These are phyloP conservation scores for Apogon hyalosoma DNA, from an alignment of 2,797 vertebrate species.

Conservation along the genomic window DNA sequence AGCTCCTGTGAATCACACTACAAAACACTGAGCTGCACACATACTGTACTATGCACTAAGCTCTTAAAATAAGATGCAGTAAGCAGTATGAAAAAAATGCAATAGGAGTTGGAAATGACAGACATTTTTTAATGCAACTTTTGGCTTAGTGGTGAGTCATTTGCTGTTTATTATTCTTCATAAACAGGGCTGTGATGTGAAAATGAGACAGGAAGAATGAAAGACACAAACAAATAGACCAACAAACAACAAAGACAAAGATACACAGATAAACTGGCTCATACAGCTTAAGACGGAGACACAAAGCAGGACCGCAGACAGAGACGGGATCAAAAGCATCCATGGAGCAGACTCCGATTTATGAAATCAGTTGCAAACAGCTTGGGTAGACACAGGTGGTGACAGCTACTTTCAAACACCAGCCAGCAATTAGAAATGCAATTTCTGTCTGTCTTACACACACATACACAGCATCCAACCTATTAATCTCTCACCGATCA, in stretches of 20 bases:
- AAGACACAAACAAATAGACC: not conserved
- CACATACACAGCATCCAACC: conserved; percentile 22
- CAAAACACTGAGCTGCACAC: too few species aligned
- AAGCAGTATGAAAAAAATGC: not conserved
- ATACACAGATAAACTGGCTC: not conserved
- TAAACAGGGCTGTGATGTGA: conserved; percentile 7
- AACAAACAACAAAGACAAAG: conserved; percentile 7
- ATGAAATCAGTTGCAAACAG: conserved; percentile 2
- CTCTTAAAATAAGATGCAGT: not conserved
- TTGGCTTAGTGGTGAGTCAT: not conserved
- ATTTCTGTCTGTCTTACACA: conserved; percentile 15
- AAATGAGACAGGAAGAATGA: not conserved
- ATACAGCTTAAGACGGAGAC: not conserved
- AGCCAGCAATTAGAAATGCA: conserved; percentile 1
- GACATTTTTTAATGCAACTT: not conserved
- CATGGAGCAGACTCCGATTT: not conserved
- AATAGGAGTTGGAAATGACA: not conserved
- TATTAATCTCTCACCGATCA: conserved; percentile 52
- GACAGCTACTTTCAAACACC: conserved; percentile 1
- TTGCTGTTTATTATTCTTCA: conserved; percentile 24
- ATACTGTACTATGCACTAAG: too few species aligned
- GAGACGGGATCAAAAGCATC: not conserved
- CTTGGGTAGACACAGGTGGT: not conserved
- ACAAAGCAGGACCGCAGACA: not conserved
- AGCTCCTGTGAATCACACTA: too few species aligned